A percentile compares a stretch with the other conserved stretches of the same genome.
Conservation (phyloP, 2,113 vertebrate species). For the Oryzias melastigma region DNA sequence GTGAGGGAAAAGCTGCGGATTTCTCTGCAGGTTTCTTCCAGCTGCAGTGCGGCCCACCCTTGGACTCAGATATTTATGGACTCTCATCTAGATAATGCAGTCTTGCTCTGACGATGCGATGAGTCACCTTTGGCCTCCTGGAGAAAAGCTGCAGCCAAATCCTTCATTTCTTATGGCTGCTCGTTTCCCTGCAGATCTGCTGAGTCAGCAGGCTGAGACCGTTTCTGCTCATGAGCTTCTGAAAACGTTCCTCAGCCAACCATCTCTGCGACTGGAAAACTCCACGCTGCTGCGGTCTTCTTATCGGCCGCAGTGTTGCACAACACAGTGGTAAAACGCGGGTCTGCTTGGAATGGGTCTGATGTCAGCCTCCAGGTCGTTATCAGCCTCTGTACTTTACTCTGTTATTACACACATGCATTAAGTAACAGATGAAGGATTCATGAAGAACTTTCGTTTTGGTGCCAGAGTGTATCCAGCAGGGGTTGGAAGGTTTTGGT, state of each 20-base stretch:
- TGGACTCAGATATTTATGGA: not conserved
- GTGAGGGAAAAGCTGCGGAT: too few relatives aligned
- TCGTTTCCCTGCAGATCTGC: not conserved
- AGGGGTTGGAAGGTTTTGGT: not conserved
- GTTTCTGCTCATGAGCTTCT: not conserved
- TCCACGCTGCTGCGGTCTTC: not conserved
- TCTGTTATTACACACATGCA: not conserved
- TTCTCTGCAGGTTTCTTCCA: not conserved
- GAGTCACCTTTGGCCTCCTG: conserved; percentile 33
- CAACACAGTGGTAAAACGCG: not conserved
- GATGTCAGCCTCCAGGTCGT: not conserved
- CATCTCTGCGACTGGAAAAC: not conserved
- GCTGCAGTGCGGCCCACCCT: not conserved
- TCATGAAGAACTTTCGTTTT: not conserved
- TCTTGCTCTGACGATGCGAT: not conserved
- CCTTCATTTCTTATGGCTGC: not conserved
- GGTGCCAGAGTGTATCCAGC: not conserved
- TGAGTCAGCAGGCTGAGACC: not conserved
- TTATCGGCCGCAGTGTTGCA: not conserved
- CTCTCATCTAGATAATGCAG: conserved; percentile 19
- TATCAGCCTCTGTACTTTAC: conserved; percentile 16
- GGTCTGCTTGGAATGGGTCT: not conserved
- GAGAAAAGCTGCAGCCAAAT: not conserved
- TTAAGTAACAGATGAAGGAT: not conserved
- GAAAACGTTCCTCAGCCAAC: not conserved